phyloP scores from a whole-genome alignment of 2,113 vertebrate genomes.

The Poeciliopsis retropinna region DNA sequence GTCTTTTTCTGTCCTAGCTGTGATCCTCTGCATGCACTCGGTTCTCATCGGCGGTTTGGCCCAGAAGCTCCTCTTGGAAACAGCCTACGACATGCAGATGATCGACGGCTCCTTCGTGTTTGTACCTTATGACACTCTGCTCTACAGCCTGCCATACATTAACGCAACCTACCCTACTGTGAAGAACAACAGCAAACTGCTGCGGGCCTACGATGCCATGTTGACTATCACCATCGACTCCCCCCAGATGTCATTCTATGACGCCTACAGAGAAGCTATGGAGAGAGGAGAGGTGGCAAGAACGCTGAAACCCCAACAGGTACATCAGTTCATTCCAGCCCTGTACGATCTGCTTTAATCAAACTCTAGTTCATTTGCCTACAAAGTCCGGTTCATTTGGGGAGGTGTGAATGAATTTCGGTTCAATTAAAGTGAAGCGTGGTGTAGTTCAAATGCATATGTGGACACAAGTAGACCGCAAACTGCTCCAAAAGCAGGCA shows the following conservation, averaged over 20 bases:
- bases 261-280: constrained; percentile 76
- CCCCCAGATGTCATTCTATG: constrained; percentile 70
- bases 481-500: too few species aligned
- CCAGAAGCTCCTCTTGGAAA: constrained; percentile 79
- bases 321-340: constrained; percentile 28
- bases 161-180: constrained; percentile 70
- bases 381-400: too few species aligned
- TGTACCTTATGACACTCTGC: constrained; percentile 82
- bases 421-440: too few species aligned
- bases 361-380: too few species aligned
- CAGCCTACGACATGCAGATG: constrained; percentile 80
- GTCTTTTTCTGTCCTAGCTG: constrained; percentile 61
- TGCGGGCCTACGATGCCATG: constrained; percentile 80
- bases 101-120: constrained; percentile 80
- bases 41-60: constrained; percentile 76
- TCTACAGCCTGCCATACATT: constrained; percentile 83
- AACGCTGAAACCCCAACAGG: constrained; percentile 73
- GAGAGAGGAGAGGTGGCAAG: constrained; percentile 70
- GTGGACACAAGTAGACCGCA: too few species aligned
- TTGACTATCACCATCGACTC: constrained; percentile 82
- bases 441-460: too few species aligned
- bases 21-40: constrained; percentile 87
- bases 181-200: constrained; percentile 75
- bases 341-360: too few species aligned
- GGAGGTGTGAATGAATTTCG: too few species aligned